Evolutionary conservation across 2,888 invertebrate species (phyloP), one percentile per base, ranked within the genome.

Genomic region (Gari tellinella): DNA sequence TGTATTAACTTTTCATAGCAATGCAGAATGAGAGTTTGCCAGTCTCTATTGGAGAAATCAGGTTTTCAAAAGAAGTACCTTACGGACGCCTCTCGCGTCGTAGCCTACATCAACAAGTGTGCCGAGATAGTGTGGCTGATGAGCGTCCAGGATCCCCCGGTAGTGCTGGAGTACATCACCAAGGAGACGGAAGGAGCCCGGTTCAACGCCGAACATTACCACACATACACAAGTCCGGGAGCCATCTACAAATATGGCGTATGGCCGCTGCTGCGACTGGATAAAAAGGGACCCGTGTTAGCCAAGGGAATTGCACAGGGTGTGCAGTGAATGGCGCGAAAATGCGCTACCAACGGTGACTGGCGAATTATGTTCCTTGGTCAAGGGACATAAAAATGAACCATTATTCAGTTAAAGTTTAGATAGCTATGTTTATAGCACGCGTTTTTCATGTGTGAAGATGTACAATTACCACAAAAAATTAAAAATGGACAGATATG

Each of bases 241-340:
- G 61, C 61, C n/a, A 56, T 61, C 7, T 78, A 67, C 51, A 73
- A 73, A 38, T 78, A 60, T 60, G 78, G 79, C 3, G 79, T 79
- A 1, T 79, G 79, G 79, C 79, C 79, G 1, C 55, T 79, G 43
- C 48, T 79, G 0, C 31, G 79, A 19, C 57, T 52, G 2, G 68
- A 55, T 15, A 79, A 68, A 41, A 65, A 57, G 37, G 74, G 74
- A 26, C 61, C 37, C 1, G 51, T 79, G 21, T 15, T 79, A 12
- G 41, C 65, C 19, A 79, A 79, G 55, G 79, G 79, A 12, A 51
- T 74, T 31, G 72, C 74, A 23, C 70, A 74, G 51, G 74, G 64
- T n/a, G 70, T 73, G 23, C 65, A 41, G 37, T 17, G 43, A 31
- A 31, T 31, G 10, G n/a, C n/a, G n/a, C n/a, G n/a, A 14, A 40